These are phyloP conservation scores for Cyrtodaria siliqua DNA, from an alignment of 2,888 invertebrate species.

Conservation along the genomic window DNA sequence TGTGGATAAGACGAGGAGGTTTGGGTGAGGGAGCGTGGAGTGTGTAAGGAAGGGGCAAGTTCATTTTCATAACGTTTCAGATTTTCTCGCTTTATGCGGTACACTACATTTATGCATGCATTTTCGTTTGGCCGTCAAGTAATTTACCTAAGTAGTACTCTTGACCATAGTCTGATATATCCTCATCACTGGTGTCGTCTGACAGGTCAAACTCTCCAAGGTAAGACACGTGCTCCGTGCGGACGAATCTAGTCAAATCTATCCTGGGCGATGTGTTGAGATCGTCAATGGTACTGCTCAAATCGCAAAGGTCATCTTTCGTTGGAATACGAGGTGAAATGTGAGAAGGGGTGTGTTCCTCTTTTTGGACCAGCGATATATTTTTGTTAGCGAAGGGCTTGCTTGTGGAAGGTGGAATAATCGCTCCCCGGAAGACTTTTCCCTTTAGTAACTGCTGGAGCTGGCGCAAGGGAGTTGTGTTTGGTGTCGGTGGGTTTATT, in stretches of 20 bases:
- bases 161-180: constrained; percentile 36
- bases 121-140: no score
- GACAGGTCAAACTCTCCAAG: constrained; percentile 53
- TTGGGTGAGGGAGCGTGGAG: no score
- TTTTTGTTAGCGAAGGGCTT: background rate
- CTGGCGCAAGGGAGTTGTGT: background rate
- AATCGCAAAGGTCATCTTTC: constrained; percentile 31
- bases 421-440: background rate
- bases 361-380: background rate
- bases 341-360: background rate
- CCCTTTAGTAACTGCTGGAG: background rate
- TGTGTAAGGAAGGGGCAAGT: no score
- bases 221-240: constrained; percentile 60
- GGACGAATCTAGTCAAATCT: constrained; percentile 53
- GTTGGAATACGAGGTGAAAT: constrained; percentile 18
- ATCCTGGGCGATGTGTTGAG: constrained; percentile 18
- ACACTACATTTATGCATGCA: no score
- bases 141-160: constrained; percentile 50
- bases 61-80: no score
- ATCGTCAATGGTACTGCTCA: constrained; percentile 53
- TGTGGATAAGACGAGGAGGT: no score
- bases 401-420: no score
- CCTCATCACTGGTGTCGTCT: constrained; percentile 38
- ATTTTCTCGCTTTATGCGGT: no score
- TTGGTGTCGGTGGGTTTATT: background rate